Evolutionary conservation across 2,888 invertebrate genomes (phyloP).

Genomic region (Steinernema hermaphroditum): DNA sequence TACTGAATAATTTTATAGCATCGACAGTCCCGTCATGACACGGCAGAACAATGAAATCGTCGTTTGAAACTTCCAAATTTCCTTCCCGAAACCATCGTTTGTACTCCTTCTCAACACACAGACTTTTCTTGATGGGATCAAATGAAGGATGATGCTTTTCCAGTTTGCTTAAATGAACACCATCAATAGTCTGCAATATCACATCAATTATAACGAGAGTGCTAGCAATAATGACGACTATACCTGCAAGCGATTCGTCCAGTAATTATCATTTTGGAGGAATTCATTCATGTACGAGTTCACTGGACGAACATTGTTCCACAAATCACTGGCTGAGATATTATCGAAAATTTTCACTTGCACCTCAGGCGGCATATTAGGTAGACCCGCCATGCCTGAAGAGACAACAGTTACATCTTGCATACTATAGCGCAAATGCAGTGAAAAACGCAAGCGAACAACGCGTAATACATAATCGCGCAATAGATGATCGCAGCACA

Average conservation of each 20-base stretch:
- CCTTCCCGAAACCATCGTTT: background rate
- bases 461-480: too few species aligned
- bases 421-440: too few species aligned
- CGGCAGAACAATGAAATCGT: background rate
- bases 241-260: background rate
- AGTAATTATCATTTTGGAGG: background rate
- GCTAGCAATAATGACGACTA: too few species aligned
- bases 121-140: background rate
- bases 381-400: background rate
- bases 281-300: background rate
- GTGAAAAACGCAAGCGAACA: too few species aligned
- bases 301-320: background rate
- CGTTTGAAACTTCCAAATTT: background rate
- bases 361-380: conserved; percentile 6
- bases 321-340: background rate
- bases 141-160: background rate
- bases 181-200: background rate
- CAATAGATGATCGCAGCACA: too few species aligned
- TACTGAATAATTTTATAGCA: background rate
- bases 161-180: background rate
- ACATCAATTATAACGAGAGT: too few species aligned
- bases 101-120: background rate
- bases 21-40: conserved; percentile 17
- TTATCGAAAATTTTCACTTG: background rate
- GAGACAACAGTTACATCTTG: too few species aligned